A percentile compares a stretch with the other conserved stretches of the same genome.
Evolutionary conservation across 1,140 invertebrate genomes (phyloP).

Genomic region (Chymomyza costata): DNA sequence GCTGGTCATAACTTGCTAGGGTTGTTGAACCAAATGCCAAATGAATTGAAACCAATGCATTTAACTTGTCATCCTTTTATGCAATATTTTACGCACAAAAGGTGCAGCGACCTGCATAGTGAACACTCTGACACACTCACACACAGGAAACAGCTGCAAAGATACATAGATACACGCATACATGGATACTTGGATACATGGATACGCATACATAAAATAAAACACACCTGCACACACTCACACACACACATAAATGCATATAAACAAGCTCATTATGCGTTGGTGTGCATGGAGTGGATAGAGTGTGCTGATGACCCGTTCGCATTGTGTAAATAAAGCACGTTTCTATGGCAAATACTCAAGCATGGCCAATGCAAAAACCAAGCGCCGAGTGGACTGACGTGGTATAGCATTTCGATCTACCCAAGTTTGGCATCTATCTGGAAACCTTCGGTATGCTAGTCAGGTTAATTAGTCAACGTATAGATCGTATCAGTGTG

Average conservation of each 20-base stretch:
- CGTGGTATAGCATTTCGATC: too few species aligned
- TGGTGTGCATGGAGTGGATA: too few species aligned
- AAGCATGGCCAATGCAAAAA: neutral
- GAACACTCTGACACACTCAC: too few species aligned
- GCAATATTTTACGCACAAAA: too few species aligned
- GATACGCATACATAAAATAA: neutral
- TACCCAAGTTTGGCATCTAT: too few species aligned
- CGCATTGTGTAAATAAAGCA: slow-evolving; percentile 25
- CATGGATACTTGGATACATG: neutral
- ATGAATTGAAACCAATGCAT: slow-evolving; percentile 60
- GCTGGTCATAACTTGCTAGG: neutral
- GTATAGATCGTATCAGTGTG: too few species aligned
- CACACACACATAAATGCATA: slow-evolving; percentile 4
- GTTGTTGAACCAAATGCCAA: slow-evolving; percentile 60
- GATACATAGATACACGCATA: slow-evolving; percentile 7
- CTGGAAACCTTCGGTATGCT: too few species aligned
- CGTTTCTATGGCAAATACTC: too few species aligned
- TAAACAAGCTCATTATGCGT: slow-evolving; percentile 21
- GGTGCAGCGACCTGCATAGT: slow-evolving; percentile 62
- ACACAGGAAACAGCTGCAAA: slow-evolving; percentile 35
- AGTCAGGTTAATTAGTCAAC: too few species aligned
- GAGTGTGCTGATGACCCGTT: slow-evolving; percentile 48
- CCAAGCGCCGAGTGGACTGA: too few species aligned
- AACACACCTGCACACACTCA: neutral
- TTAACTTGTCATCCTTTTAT: slow-evolving; percentile 11